Conservation (phyloP, 1,140 invertebrate genomes). For the Panagrolaimus sp. region DNA sequence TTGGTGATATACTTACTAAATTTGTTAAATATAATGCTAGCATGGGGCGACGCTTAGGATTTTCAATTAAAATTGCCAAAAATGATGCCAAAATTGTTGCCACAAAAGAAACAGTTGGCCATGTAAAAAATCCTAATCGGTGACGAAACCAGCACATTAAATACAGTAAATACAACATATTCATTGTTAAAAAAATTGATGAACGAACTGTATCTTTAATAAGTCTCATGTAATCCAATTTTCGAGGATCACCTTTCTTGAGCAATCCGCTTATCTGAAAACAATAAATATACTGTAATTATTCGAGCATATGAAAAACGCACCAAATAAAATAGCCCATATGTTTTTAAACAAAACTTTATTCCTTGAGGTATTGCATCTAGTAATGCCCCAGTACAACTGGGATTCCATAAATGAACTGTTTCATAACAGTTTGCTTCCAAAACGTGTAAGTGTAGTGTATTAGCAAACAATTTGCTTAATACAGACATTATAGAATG, state of each 20-base stretch:
- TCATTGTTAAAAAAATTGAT: constrained; percentile 43
- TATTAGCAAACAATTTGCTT: constrained; percentile 35
- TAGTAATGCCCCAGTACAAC: constrained; percentile 39
- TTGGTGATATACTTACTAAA: constrained; percentile 41
- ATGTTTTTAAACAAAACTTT: constrained; percentile 48
- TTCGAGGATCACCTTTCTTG: constrained; percentile 23
- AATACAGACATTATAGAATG: constrained; percentile 33
- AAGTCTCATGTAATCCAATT: constrained; percentile 45
- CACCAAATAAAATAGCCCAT: constrained; percentile 46
- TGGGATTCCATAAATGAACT: constrained; percentile 48
- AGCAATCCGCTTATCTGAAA: constrained; percentile 42
- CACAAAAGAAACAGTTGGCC: constrained; percentile 40
- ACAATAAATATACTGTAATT: neutral
- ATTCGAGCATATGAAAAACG: neutral
- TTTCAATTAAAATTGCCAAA: constrained; percentile 49
- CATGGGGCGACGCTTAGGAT: constrained; percentile 35
- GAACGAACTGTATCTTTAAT: constrained; percentile 45
- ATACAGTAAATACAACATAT: constrained; percentile 44
- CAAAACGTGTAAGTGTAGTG: constrained; percentile 24
- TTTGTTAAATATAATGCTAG: constrained; percentile 51
- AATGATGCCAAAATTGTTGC: constrained; percentile 41
- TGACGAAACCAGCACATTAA: constrained; percentile 43
- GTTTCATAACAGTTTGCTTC: constrained; percentile 45
- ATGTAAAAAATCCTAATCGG: constrained; percentile 46
- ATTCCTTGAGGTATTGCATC: constrained; percentile 34